Conservation (phyloP, 1,140 invertebrate species). For the Lamellibrachia luymesi region DNA sequence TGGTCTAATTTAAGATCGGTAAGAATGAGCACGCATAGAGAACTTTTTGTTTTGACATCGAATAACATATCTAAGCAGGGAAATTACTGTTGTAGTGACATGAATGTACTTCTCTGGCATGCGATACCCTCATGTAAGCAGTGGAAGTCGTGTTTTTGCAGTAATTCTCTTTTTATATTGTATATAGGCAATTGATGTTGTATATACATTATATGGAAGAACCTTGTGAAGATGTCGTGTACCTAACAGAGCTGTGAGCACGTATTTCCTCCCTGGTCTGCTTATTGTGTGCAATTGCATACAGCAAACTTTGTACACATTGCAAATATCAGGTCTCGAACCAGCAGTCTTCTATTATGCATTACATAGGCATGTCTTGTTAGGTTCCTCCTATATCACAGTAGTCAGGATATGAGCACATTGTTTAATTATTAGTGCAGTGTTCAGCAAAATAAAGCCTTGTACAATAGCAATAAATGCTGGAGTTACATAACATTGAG, state of each 20-base stretch:
- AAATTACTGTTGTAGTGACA: neutral
- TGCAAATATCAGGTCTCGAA: too few species aligned
- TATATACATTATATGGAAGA: neutral
- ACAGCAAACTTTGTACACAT: too few species aligned
- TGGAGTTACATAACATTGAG: too few species aligned
- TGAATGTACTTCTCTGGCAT: neutral
- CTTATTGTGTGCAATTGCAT: neutral
- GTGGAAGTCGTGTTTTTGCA: neutral
- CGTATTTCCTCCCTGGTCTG: neutral
- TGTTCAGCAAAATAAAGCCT: too few species aligned
- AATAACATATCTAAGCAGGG: neutral
- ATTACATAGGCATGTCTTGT: too few species aligned
- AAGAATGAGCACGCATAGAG: neutral
- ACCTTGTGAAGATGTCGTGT: neutral
- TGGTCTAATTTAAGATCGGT: neutral
- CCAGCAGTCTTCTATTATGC: too few species aligned
- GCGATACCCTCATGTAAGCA: neutral
- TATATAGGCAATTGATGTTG: conserved; percentile 5
- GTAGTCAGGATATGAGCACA: too few species aligned
- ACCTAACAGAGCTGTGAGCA: neutral
- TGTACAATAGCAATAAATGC: too few species aligned
- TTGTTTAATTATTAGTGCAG: too few species aligned
- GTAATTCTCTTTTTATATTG: conserved; percentile 1
- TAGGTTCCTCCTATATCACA: too few species aligned
- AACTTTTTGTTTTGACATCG: neutral